Base-by-base conservation (phyloP, 2,113 vertebrate genomes). In the Nycticebus coucang region DNA sequence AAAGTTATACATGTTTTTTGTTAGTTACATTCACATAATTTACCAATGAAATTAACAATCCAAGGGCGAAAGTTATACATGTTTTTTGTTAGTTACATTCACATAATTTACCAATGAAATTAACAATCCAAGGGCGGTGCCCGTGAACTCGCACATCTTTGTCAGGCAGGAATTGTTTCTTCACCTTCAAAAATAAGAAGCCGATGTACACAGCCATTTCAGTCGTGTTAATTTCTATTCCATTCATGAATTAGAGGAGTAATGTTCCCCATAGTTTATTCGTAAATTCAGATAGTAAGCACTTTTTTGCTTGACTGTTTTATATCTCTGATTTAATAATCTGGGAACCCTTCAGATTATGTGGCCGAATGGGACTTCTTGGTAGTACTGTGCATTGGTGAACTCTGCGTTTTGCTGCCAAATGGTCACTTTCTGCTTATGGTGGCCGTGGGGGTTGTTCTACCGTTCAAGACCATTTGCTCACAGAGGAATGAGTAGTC, bases 1-100 rank as follows among this genome's bases (percentile, higher is more conserved):
- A 97, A 97, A 96, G 92, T 87, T 96, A 45, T 60, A 94, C 66
- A 97, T 91, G 64, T 74, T 96, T 96, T 91, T 17, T 60, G 87
- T 94, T 95, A 83, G 95, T 72, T 95, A 71, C 17, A 57, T 18
- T 84, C 57, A 69, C 0, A 66, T 26, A 95, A 84, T 55, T 87
- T 91, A 60, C 59, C 74, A 62, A 92, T 37, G 62, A 94, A 92
- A 86, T 77, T 12, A 96, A 84, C 28, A 86, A 33, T 66, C 93
- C 71, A 82, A 71, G 13, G 71, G 77, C 96, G 91, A 97, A 97
- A 96, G 92, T 87, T 96, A 45, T 60, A 94, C 66, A 97, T 91
- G 64, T 74, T 96, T 96, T 91, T 17, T 60, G 87, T 94, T 95
- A 83, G 95, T 72, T 95, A 71, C 17, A 57, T 18, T 84, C 57